These are phyloP conservation scores for Colletes latitarsis DNA, from an alignment of 1,140 invertebrate genomes.

Conservation along the genomic window DNA sequence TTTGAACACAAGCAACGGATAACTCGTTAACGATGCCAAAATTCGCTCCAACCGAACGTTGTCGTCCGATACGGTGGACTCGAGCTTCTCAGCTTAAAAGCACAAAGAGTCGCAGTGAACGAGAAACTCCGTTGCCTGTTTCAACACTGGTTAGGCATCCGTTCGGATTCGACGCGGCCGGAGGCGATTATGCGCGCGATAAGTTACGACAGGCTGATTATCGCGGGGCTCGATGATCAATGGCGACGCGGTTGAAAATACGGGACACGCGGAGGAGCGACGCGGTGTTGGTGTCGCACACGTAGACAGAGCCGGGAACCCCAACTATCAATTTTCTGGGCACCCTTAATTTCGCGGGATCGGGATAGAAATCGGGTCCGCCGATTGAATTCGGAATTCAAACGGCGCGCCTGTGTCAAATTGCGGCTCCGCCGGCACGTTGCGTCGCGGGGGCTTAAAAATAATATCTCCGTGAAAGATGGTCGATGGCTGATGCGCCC, in stretches of 20 bases:
- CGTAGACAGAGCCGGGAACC: background rate
- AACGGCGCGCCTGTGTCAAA: conserved; percentile 78
- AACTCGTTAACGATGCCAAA: too few relatives aligned
- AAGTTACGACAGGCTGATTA: conserved; percentile 23
- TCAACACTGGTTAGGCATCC: background rate
- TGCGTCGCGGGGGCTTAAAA: conserved; percentile 72
- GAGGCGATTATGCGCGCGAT: conserved; percentile 1
- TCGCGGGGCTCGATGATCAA: too few relatives aligned
- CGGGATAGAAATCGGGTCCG: conserved; percentile 65
- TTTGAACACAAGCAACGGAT: too few relatives aligned
- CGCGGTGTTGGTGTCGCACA: background rate
- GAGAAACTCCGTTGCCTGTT: too few relatives aligned
- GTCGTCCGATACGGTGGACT: too few relatives aligned
- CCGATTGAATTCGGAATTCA: conserved; percentile 79
- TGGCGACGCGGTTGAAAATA: too few relatives aligned
- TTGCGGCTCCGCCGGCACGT: conserved; percentile 69
- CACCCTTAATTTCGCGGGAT: conserved; percentile 72
- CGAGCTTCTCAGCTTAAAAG: too few relatives aligned
- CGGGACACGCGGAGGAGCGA: too few relatives aligned
- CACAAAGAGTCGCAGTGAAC: too few relatives aligned
- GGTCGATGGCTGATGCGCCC: conserved; percentile 54
- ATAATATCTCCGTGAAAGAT: conserved; percentile 74
- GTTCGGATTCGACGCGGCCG: background rate
- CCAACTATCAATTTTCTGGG: conserved; percentile 61
- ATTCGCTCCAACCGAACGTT: too few relatives aligned